Conservation (phyloP, 2,888 invertebrate genomes). For the Drosophila mulleri region DNA sequence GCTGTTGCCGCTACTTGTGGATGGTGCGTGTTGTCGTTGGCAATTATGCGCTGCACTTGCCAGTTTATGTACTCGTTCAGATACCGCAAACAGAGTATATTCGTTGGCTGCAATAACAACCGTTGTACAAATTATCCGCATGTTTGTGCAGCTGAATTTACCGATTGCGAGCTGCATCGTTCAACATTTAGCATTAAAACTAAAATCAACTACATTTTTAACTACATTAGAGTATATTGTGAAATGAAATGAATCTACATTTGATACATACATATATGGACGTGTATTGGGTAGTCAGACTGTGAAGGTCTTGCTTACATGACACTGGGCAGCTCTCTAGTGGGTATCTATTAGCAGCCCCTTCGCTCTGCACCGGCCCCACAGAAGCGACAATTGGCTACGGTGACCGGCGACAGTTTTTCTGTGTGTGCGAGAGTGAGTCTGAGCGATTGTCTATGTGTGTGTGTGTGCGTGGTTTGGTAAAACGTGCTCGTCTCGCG, state of each 20-base stretch:
- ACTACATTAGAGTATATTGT: not conserved
- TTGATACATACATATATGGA: not conserved
- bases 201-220: not conserved
- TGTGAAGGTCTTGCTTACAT: not conserved
- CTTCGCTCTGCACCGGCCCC: constrained; percentile 1
- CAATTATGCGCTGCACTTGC: constrained; percentile 63
- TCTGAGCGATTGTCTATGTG: not conserved
- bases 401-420: constrained; percentile 40
- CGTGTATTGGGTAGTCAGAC: not conserved
- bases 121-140: no score
- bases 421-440: not conserved
- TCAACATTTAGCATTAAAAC: not conserved
- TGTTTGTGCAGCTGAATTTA: not conserved
- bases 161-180: not conserved
- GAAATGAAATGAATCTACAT: not conserved
- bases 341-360: constrained; percentile 5
- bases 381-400: constrained; percentile 16
- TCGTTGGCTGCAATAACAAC: not conserved
- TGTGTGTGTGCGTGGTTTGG: not conserved
- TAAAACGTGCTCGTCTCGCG: constrained; percentile 36
- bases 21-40: constrained; percentile 48
- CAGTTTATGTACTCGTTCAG: constrained; percentile 22
- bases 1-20: constrained; percentile 15
- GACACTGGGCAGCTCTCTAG: constrained; percentile 7
- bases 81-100: not conserved